These are phyloP conservation scores for Andricus quercusramuli DNA, from an alignment of 2,888 invertebrate species.

Conservation along the genomic window DNA sequence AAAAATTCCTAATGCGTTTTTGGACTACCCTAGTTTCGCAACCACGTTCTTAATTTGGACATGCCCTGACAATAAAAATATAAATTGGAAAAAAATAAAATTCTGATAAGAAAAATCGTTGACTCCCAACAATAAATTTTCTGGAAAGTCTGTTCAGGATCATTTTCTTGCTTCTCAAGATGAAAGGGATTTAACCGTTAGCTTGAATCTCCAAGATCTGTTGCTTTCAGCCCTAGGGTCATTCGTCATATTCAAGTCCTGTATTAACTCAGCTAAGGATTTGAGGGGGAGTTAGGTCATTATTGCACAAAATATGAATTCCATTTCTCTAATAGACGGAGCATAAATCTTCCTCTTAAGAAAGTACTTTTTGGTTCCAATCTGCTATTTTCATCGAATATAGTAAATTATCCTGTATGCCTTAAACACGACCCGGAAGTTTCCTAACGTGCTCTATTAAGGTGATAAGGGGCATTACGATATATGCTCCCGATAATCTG, in stretches of 20 bases:
- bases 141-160: neutral
- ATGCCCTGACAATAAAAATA: neutral
- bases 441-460: neutral
- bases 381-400: neutral
- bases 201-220: neutral
- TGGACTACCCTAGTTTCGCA: no score
- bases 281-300: neutral
- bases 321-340: neutral
- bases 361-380: neutral
- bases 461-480: neutral
- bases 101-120: neutral
- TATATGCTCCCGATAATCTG: neutral
- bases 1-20: no score
- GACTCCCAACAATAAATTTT: neutral
- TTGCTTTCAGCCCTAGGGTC: neutral
- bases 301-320: conserved; percentile 10
- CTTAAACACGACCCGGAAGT: neutral
- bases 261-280: neutral
- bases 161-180: neutral
- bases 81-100: neutral
- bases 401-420: neutral
- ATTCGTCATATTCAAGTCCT: neutral
- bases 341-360: neutral
- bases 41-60: no score
- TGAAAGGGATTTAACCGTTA: neutral